These are phyloP conservation scores for Athene noctua DNA, from an alignment of 2,113 vertebrate genomes.

Conservation along the genomic window DNA sequence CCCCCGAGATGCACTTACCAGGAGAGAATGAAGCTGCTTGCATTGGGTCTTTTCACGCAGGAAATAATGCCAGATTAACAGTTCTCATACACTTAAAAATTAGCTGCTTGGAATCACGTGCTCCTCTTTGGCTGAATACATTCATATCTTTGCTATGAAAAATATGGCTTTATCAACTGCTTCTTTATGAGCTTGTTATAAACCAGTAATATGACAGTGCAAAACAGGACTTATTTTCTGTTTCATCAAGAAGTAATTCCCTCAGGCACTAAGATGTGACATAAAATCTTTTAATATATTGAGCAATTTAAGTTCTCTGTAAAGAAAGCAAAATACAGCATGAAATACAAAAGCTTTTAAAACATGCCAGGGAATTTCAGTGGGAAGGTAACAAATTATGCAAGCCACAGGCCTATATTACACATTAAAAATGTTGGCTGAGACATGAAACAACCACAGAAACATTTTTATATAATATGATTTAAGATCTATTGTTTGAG, in stretches of 20 bases:
- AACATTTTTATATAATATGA: neutral
- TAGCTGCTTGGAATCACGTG: neutral
- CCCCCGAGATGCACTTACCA: neutral
- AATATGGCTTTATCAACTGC: neutral
- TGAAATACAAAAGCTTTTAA: slow-evolving; percentile 22
- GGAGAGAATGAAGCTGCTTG: neutral
- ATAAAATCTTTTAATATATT: slow-evolving; percentile 48
- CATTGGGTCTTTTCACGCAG: neutral
- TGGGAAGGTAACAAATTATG: slow-evolving; percentile 7
- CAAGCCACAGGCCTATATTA: neutral
- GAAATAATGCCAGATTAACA: neutral
- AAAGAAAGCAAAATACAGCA: slow-evolving; percentile 23
- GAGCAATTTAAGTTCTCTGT: slow-evolving; percentile 32
- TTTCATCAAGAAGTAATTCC: slow-evolving; percentile 28
- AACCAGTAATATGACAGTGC: neutral
- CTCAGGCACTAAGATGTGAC: neutral
- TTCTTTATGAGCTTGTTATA: slow-evolving; percentile 32
- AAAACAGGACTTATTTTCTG: neutral
- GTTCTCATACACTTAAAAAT: neutral
- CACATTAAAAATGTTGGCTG: neutral
- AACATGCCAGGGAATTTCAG: neutral
- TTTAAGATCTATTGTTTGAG: neutral
- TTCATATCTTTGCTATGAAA: neutral
- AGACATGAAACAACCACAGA: neutral
- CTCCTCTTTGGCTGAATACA: neutral